Evolutionary conservation across 2,888 invertebrate species (phyloP).

Genomic region (Hydropsyche betteni): DNA sequence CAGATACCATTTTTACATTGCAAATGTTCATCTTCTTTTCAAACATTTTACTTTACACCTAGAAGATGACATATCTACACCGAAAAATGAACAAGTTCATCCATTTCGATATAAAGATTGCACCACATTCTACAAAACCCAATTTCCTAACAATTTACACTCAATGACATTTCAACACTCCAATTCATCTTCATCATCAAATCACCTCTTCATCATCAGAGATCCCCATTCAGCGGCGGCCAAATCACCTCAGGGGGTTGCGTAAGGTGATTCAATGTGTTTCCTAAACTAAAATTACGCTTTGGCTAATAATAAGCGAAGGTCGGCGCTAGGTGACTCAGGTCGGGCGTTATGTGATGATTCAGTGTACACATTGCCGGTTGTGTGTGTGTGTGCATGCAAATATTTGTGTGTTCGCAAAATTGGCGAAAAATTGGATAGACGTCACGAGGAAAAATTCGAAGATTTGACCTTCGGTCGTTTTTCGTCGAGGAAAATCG

Average conservation of each 20-base stretch:
- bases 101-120: too few relatives aligned
- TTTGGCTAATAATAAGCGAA: constrained; percentile 34
- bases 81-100: too few relatives aligned
- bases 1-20: too few relatives aligned
- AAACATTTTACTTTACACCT: too few relatives aligned
- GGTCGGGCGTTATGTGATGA: constrained; percentile 16
- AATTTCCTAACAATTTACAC: too few relatives aligned
- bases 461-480: not conserved
- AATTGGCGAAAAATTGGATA: not conserved
- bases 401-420: constrained; percentile 22
- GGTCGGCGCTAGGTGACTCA: constrained; percentile 32
- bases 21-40: too few relatives aligned
- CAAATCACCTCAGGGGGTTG: too few relatives aligned
- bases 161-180: too few relatives aligned
- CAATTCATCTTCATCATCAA: too few relatives aligned
- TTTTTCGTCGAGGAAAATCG: not conserved
- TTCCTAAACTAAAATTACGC: constrained; percentile 14
- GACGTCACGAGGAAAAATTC: constrained; percentile 10
- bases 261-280: not conserved
- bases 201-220: not conserved
- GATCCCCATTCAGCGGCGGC: too few relatives aligned
- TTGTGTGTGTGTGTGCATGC: not conserved
- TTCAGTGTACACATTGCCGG: constrained; percentile 10
- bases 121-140: too few relatives aligned
- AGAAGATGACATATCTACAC: too few relatives aligned